Evolutionary conservation across 2,113 vertebrate species (phyloP).

Genomic region (Nestor notabilis): DNA sequence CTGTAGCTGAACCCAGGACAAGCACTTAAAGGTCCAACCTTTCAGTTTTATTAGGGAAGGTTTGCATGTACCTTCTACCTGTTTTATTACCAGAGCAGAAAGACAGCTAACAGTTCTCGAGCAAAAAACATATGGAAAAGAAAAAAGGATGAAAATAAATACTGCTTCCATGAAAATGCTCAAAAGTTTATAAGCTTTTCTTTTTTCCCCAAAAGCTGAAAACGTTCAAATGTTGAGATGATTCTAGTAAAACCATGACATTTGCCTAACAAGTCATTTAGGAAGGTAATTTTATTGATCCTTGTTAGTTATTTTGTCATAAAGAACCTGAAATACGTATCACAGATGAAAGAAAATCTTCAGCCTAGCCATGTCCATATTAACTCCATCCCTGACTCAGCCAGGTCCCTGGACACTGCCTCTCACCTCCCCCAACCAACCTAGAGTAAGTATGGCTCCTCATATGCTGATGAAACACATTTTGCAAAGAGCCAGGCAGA

Average conservation of each 20-base stretch:
- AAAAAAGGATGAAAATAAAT: neutral
- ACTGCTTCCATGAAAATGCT: neutral
- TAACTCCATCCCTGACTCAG: neutral
- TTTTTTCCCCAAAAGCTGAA: neutral
- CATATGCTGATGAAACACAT: accelerated
- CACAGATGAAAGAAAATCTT: neutral
- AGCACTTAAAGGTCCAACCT: neutral
- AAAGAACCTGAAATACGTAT: neutral
- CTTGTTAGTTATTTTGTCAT: neutral
- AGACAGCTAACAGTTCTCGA: neutral
- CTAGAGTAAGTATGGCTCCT: accelerated
- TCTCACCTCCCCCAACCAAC: neutral
- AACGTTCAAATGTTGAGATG: neutral
- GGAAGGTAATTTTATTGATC: neutral
- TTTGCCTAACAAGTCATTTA: neutral
- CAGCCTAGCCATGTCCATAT: neutral
- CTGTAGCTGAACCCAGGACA: too few relatives aligned
- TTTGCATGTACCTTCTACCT: neutral
- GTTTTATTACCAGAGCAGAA: neutral
- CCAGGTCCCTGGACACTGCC: neutral
- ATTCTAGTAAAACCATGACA: neutral
- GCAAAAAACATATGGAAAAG: neutral
- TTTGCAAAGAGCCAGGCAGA: neutral
- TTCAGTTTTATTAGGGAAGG: neutral
- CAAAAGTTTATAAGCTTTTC: neutral